phyloP scores from a whole-genome alignment of 2,797 vertebrate genomes.

The Ceryle rudis region DNA sequence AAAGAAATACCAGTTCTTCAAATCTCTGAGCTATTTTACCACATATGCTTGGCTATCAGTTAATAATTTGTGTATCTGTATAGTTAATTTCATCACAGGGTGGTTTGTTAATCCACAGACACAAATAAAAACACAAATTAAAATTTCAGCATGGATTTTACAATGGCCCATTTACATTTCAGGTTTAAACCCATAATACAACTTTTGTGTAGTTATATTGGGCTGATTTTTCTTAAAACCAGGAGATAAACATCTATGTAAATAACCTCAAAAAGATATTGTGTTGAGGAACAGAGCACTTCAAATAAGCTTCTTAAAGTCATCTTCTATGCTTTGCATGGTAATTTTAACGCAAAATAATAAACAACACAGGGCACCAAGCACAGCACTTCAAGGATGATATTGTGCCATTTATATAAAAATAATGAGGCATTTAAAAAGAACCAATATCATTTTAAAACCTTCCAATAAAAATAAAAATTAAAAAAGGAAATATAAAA shows the following conservation, averaged over 20 bases:
- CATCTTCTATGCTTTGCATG: slow-evolving; percentile 75
- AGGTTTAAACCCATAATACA: slow-evolving; percentile 73
- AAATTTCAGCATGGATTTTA: slow-evolving; percentile 71
- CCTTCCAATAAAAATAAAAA: slow-evolving; percentile 58
- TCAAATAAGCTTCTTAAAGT: slow-evolving; percentile 77
- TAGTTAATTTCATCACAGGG: slow-evolving; percentile 67
- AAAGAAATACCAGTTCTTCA: slow-evolving; percentile 35
- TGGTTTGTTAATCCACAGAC: slow-evolving; percentile 66
- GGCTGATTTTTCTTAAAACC: slow-evolving; percentile 71
- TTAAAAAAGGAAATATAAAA: neutral
- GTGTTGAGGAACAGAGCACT: slow-evolving; percentile 56
- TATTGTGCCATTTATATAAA: slow-evolving; percentile 67
- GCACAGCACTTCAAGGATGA: slow-evolving; percentile 59
- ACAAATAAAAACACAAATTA: slow-evolving; percentile 69
- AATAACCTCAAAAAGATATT: slow-evolving; percentile 74
- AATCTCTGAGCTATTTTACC: slow-evolving; percentile 55
- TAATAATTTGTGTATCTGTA: slow-evolving; percentile 54
- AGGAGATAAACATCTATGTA: slow-evolving; percentile 75
- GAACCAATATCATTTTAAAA: slow-evolving; percentile 70
- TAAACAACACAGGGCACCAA: slow-evolving; percentile 63
- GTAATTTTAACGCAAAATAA: slow-evolving; percentile 77
- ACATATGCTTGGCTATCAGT: slow-evolving; percentile 24
- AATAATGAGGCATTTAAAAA: slow-evolving; percentile 78
- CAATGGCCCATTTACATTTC: slow-evolving; percentile 70
- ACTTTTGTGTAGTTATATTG: slow-evolving; percentile 77